Evolutionary conservation across 2,888 invertebrate genomes (phyloP).

Genomic region (Malthinus seriepunctatus): DNA sequence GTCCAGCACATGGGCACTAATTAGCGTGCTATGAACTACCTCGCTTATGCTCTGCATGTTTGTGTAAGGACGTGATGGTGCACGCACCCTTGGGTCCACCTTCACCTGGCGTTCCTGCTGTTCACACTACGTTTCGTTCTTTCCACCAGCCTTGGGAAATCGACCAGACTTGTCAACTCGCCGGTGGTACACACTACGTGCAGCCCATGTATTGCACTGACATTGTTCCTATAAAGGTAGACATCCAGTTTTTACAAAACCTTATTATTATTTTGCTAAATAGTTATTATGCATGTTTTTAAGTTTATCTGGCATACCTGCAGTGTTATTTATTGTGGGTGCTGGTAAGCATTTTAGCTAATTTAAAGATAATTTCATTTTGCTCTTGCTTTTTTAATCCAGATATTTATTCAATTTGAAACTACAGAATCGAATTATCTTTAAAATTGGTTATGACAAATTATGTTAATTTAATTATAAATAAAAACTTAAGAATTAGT

Average conservation of each 20-base stretch:
- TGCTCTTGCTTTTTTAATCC: too few species aligned
- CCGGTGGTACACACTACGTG: constrained; percentile 51
- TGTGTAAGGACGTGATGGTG: constrained; percentile 58
- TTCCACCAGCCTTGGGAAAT: constrained; percentile 74
- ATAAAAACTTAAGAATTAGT: too few species aligned
- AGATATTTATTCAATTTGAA: too few species aligned
- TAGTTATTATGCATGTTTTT: constrained; percentile 17
- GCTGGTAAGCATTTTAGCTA: neutral
- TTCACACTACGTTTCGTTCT: constrained; percentile 59
- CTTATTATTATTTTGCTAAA: constrained; percentile 11
- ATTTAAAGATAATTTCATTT: too few species aligned
- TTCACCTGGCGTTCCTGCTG: constrained; percentile 53
- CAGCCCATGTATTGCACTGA: constrained; percentile 56
- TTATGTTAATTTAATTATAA: too few species aligned
- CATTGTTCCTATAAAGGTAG: constrained; percentile 62
- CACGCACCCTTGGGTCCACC: constrained; percentile 53
- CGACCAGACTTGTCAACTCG: constrained; percentile 62
- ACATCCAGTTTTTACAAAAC: constrained; percentile 23
- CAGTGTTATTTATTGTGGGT: constrained; percentile 3
- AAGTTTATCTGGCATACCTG: constrained; percentile 1
- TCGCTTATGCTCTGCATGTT: constrained; percentile 53
- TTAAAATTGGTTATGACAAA: too few species aligned
- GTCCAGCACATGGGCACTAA: constrained; percentile 23
- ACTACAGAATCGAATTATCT: too few species aligned
- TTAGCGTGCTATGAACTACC: constrained; percentile 37